These are phyloP conservation scores for Mustela lutreola DNA, from an alignment of 2,113 vertebrate species.

Conservation along the genomic window DNA sequence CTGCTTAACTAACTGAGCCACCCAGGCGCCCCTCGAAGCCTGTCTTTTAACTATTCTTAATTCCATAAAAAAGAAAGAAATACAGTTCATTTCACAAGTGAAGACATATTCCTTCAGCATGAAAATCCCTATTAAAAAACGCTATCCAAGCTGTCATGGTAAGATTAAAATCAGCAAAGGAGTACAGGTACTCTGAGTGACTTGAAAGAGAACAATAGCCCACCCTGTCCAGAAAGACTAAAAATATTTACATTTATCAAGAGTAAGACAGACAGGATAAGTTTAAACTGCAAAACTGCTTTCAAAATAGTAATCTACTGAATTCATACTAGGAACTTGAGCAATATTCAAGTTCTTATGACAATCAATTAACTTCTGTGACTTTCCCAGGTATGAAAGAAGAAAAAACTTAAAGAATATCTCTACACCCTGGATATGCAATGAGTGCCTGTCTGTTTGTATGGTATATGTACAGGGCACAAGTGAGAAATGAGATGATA, in stretches of 20 bases:
- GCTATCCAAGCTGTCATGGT: neutral
- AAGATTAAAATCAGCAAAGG: neutral
- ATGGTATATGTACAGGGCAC: neutral
- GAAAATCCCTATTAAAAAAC: constrained; percentile 5
- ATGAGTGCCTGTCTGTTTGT: neutral
- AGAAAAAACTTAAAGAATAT: neutral
- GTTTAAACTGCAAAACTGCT: neutral
- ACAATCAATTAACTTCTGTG: neutral
- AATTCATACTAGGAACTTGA: neutral
- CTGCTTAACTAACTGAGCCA: too few species aligned
- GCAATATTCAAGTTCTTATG: neutral
- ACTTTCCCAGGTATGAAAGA: neutral
- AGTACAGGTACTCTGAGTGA: neutral
- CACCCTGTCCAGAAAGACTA: neutral
- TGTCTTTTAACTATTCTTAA: neutral
- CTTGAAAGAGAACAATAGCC: constrained; percentile 24
- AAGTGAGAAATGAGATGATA: neutral
- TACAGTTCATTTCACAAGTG: neutral
- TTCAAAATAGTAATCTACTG: constrained; percentile 40
- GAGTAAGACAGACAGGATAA: neutral
- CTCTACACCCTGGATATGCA: neutral
- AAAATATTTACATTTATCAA: constrained; percentile 27
- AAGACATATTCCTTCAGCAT: neutral
- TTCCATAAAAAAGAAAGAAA: neutral
- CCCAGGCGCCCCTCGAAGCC: neutral